A percentile compares a stretch with the other conserved stretches of the same genome.
These are phyloP conservation scores for Sylvicola fuscatus DNA, from an alignment of 2,888 invertebrate species.

Conservation along the genomic window DNA sequence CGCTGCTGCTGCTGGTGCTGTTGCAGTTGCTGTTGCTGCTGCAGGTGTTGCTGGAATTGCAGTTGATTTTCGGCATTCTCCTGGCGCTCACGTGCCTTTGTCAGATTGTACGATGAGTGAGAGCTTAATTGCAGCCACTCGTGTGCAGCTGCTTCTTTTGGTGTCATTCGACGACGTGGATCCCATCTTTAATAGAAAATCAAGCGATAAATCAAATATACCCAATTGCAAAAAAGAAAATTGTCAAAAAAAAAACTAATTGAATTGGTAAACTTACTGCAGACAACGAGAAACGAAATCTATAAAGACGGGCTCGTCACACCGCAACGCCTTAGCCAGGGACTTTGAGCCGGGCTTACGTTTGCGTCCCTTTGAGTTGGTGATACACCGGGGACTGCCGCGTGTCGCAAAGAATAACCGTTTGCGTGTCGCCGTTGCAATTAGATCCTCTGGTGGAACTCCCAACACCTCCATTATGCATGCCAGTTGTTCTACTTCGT, in stretches of 20 bases:
- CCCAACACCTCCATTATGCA: constrained; percentile 95
- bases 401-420: constrained; percentile 75
- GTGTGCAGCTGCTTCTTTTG: constrained; percentile 76
- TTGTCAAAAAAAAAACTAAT: constrained; percentile 1
- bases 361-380: constrained; percentile 86
- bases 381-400: constrained; percentile 75
- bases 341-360: constrained; percentile 71
- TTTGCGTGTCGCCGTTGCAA: constrained; percentile 66
- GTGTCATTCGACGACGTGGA: constrained; percentile 74
- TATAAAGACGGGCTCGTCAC: constrained; percentile 72
- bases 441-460: constrained; percentile 68
- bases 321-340: constrained; percentile 59
- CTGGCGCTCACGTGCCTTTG: constrained; percentile 10
- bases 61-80: constrained; percentile 12
- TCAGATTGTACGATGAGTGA: constrained; percentile 19
- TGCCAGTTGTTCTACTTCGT: constrained; percentile 89
- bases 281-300: constrained; percentile 80
- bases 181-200: constrained; percentile 50
- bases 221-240: background rate
- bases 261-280: constrained; percentile 44
- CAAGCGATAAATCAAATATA: too few species aligned
- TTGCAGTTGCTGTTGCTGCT: constrained; percentile 18
- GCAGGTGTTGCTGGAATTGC: constrained; percentile 20
- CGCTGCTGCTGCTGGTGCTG: constrained; percentile 2
- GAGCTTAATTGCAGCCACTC: constrained; percentile 55